Conservation (phyloP, 2,888 invertebrate genomes). For the Apodemia duryi region DNA sequence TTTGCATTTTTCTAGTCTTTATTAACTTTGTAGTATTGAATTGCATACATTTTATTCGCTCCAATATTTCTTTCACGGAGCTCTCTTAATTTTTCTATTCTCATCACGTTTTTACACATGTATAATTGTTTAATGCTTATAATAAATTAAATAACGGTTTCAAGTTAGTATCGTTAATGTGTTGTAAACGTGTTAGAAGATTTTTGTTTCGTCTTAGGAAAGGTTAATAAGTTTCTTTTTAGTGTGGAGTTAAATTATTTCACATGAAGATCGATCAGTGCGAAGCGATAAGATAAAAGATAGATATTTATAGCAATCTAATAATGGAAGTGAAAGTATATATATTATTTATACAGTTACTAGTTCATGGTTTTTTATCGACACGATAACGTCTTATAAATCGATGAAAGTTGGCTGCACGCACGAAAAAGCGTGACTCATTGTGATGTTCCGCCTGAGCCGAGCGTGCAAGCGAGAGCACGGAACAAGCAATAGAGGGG, state of each 20-base stretch:
- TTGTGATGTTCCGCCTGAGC: no score
- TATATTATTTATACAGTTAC: background rate
- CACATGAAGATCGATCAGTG: conserved; percentile 6
- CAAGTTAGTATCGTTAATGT: conserved; percentile 18
- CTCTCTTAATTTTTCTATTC: conserved; percentile 18
- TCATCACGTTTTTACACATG: conserved; percentile 1
- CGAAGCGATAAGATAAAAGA: background rate
- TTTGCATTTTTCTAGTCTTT: conserved; percentile 78
- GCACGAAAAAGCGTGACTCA: no score
- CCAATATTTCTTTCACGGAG: conserved; percentile 22
- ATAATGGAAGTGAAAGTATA: background rate
- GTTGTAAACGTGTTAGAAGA: conserved; percentile 1
- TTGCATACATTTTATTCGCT: conserved; percentile 42
- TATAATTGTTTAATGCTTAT: conserved; percentile 13
- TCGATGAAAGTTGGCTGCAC: no score
- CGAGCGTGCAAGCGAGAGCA: no score
- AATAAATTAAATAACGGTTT: conserved; percentile 6
- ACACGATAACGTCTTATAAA: no score
- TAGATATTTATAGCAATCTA: background rate
- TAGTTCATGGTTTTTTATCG: background rate
- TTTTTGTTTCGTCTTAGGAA: conserved; percentile 3
- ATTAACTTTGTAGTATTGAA: conserved; percentile 52
- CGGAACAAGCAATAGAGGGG: no score
- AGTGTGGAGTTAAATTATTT: background rate
- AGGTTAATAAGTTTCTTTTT: background rate